These are phyloP conservation scores for Drosophila ananassae DNA, from an alignment of 1,140 invertebrate genomes.

Conservation along the genomic window DNA sequence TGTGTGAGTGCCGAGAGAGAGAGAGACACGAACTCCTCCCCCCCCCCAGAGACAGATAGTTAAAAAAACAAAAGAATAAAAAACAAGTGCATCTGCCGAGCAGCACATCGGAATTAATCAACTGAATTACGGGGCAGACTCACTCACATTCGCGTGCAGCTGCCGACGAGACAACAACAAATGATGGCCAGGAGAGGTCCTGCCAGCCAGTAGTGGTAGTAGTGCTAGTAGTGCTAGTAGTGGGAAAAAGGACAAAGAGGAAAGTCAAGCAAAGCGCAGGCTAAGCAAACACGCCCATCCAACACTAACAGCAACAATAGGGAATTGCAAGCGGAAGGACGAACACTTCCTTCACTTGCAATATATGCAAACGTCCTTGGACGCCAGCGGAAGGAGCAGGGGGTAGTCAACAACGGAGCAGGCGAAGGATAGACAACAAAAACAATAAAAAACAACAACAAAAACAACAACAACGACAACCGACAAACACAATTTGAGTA, in stretches of 20 bases:
- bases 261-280: not conserved
- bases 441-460: conserved; percentile 6
- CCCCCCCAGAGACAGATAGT: conserved; percentile 5
- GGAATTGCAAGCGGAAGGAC: conserved; percentile 1
- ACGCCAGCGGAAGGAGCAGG: conserved; percentile 18
- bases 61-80: not conserved
- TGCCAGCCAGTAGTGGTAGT: not conserved
- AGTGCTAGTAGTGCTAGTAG: not conserved
- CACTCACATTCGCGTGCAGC: conserved; percentile 20
- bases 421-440: conserved; percentile 15
- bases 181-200: not conserved
- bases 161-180: conserved; percentile 34
- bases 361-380: conserved; percentile 5
- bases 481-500: conserved; percentile 50
- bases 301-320: not conserved
- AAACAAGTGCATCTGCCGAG: conserved; percentile 27
- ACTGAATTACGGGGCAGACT: conserved; percentile 15
- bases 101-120: conserved; percentile 30
- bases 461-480: conserved; percentile 19
- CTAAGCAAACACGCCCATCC: not conserved
- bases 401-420: not conserved
- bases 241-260: not conserved
- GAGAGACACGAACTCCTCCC: conserved; percentile 4
- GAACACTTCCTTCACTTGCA: conserved; percentile 24
- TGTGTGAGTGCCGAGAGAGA: not conserved